Evolutionary conservation across 2,113 vertebrate species (phyloP), one percentile per base, ranked within the genome.

Genomic region (Psammodynastes pulverulentus): DNA sequence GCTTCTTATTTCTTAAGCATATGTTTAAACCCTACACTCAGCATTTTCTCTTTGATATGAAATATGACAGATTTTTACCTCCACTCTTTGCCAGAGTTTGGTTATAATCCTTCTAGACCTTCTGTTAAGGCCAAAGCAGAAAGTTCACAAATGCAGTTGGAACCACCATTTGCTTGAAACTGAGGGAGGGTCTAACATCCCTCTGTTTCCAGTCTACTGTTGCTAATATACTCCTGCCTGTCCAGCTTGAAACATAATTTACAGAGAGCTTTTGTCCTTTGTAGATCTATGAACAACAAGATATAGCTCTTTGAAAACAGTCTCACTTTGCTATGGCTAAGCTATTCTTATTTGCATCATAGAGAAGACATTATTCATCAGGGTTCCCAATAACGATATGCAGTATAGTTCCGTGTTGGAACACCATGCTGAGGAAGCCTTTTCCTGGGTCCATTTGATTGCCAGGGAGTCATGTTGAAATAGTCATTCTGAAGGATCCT

Each of bases 381-480:
- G 0, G 97, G 95, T 9, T 97, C 97, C 98, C 98, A 98, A 93
- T 97, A 97, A 3, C 97, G 96, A 45, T 98, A 98, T 0, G 97
- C 97, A 0, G 98, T 98, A 51, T 97, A 98, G 94, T 97, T 97
- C 0, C 97, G 94, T 0, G 96, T 94, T 5, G 97, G 97, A 0
- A 95, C 97, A 0, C 97, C 97, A 58, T 97, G 94, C 0, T 97
- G 97, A 91, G 97, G 97, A 51, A 96, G 97, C 88, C 94, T 97
- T 53, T 96, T 97, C 34, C 97, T 97, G n/a, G 96, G 97, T 53
- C 97, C 93, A 0, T 94, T 96, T 1, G 96, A 93, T 8, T 96
- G 96, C 91, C 97, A 95, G 1, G 97, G 96, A 0, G 96, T 97
- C 97, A 98, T 98, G 94, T 98, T 98, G 96, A 98, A 97, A 95